Percentiles rank a stretch among this genome's conserved stretches.
Evolutionary conservation across 2,113 vertebrate genomes (phyloP).

Genomic region (western clawed frog (Xenopus tropicalis)): DNA sequence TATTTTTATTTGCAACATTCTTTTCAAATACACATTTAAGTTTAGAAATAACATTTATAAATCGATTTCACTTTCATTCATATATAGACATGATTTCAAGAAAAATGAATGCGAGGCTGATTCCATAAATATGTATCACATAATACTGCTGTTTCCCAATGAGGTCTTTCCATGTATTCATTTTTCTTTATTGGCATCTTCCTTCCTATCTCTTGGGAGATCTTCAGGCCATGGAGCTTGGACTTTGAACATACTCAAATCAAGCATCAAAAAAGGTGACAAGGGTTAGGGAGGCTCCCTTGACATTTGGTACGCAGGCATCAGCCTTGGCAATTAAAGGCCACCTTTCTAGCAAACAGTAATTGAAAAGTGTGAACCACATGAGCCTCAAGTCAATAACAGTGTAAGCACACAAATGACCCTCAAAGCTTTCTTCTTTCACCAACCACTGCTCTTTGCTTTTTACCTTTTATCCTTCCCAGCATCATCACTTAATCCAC

Average conservation of each 20-base stretch:
- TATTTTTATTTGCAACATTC: no score
- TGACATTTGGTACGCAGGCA: conserved; percentile 67
- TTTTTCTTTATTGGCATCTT: conserved; percentile 50
- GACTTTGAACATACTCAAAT: conserved; percentile 82
- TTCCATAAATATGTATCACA: conserved; percentile 38
- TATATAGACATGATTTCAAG: conserved; percentile 7
- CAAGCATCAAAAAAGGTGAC: conserved; percentile 68
- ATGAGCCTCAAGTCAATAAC: conserved; percentile 77
- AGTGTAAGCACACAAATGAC: conserved; percentile 66
- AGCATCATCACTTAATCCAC: conserved; percentile 77
- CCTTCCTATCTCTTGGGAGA: conserved; percentile 55
- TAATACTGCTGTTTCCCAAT: neutral
- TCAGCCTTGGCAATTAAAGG: conserved; percentile 76
- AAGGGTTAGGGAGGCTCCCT: conserved; percentile 68
- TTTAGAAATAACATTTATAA: no score
- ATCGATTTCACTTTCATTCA: neutral
- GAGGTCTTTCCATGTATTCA: conserved; percentile 23
- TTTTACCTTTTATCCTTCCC: conserved; percentile 76
- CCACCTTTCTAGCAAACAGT: conserved; percentile 74
- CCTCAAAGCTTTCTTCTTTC: conserved; percentile 52
- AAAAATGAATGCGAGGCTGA: neutral
- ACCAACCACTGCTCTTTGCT: conserved; percentile 54
- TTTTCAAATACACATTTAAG: no score
- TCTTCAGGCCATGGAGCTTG: conserved; percentile 59
- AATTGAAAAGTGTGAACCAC: conserved; percentile 79